phyloP scores from a whole-genome alignment of 2,113 vertebrate genomes.

The Tupaia chinensis region DNA sequence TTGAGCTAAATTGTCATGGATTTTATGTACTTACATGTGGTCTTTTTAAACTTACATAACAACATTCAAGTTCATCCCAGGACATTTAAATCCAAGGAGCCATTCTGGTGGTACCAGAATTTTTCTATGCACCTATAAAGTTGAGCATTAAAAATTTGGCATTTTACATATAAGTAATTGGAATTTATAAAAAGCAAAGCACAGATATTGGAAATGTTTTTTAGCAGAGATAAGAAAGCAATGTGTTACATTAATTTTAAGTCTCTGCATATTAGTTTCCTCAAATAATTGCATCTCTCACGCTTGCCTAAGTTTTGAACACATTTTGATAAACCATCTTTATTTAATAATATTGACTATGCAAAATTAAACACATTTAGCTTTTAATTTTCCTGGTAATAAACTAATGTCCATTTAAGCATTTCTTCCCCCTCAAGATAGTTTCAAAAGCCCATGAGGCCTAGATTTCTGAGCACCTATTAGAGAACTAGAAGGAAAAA shows the following conservation, averaged over 20 bases:
- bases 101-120: neutral
- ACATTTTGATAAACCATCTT: conserved; percentile 55
- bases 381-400: conserved; percentile 60
- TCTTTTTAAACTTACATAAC: neutral
- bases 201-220: conserved; percentile 50
- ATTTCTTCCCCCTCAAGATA: neutral
- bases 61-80: neutral
- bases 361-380: conserved; percentile 72
- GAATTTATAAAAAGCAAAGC: conserved; percentile 45
- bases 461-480: conserved; percentile 17
- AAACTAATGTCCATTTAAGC: conserved; percentile 33
- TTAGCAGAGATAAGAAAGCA: conserved; percentile 67
- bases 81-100: neutral
- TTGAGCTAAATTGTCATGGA: neutral
- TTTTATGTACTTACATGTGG: neutral
- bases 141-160: neutral
- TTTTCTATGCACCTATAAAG: neutral
- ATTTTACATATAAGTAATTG: conserved; percentile 7
- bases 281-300: conserved; percentile 64
- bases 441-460: neutral
- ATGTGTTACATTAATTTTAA: conserved; percentile 72
- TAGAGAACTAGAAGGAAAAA: conserved; percentile 48
- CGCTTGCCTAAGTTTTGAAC: conserved; percentile 60
- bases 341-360: conserved; percentile 73
- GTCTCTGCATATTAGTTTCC: conserved; percentile 64